phyloP scores from a whole-genome alignment of 2,888 invertebrate species.

The Eristalis pertinax region DNA sequence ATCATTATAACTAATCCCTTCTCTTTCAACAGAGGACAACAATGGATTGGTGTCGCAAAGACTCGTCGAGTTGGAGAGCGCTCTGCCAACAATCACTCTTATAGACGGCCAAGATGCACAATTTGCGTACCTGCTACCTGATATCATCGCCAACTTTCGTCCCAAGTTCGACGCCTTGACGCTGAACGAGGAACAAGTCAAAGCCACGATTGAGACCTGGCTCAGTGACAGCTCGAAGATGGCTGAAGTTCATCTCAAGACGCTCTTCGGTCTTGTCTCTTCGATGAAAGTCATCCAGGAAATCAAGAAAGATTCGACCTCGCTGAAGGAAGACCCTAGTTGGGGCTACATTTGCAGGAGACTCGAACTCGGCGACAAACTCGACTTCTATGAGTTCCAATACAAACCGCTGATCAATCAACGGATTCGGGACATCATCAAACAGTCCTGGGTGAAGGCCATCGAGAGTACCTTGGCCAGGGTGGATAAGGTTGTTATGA shows the following conservation, averaged over 20 bases:
- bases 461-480: constrained; percentile 81
- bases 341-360: constrained; percentile 86
- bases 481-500: constrained; percentile 81
- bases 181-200: constrained; percentile 78
- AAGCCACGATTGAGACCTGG: constrained; percentile 84
- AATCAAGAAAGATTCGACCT: constrained; percentile 87
- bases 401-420: constrained; percentile 89
- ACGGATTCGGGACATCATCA: constrained; percentile 85
- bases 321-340: constrained; percentile 84
- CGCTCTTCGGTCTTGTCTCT: constrained; percentile 85
- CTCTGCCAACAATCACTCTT: constrained; percentile 83
- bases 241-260: constrained; percentile 83
- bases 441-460: constrained; percentile 79
- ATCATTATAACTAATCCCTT: neutral
- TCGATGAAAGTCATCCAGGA: constrained; percentile 88
- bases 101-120: constrained; percentile 84
- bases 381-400: constrained; percentile 88
- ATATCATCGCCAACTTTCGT: constrained; percentile 81
- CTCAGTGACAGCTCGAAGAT: constrained; percentile 85
- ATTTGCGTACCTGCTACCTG: constrained; percentile 84
- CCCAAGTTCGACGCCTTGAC: constrained; percentile 77
- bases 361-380: constrained; percentile 83
- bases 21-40: constrained; percentile 72
- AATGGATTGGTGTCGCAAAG: constrained; percentile 83
- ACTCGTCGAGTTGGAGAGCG: constrained; percentile 80